Evolutionary conservation across 2,797 vertebrate species (phyloP).

Genomic region (Mareca strepera): DNA sequence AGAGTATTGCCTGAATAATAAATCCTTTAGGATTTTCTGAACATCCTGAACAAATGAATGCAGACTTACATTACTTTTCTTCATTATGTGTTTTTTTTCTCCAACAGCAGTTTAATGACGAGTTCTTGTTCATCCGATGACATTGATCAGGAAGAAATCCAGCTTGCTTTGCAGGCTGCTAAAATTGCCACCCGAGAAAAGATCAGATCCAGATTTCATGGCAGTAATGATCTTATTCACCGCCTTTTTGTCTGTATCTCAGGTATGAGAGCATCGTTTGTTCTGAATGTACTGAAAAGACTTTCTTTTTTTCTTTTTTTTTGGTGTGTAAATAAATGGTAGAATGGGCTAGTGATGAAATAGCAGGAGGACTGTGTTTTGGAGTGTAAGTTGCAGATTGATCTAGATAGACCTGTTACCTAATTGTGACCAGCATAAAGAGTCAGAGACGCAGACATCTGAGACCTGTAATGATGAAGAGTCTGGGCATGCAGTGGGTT

Average conservation of each 20-base stretch:
- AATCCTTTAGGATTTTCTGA: constrained; percentile 40
- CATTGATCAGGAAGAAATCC: constrained; percentile 84
- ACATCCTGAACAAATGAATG: background rate
- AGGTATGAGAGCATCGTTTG: constrained; percentile 76
- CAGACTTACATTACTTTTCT: constrained; percentile 23
- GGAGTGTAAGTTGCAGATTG: background rate
- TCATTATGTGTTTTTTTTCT: background rate
- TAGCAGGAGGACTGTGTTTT: background rate
- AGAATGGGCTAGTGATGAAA: background rate
- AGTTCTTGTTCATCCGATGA: constrained; percentile 87
- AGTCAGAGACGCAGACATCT: background rate
- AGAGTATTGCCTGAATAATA: constrained; percentile 23
- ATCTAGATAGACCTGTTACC: background rate
- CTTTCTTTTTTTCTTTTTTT: background rate
- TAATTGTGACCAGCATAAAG: background rate
- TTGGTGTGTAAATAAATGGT: background rate
- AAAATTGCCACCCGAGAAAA: constrained; percentile 88
- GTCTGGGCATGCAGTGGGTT: background rate
- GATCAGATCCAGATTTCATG: constrained; percentile 94
- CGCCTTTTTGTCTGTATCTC: constrained; percentile 99
- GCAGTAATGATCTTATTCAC: constrained; percentile 96
- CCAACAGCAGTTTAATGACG: constrained; percentile 80
- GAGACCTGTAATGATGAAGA: background rate
- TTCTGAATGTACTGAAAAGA: background rate
- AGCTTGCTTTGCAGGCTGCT: constrained; percentile 83